Conservation (phyloP, 2,113 vertebrate species). For the Trinectes maculatus region DNA sequence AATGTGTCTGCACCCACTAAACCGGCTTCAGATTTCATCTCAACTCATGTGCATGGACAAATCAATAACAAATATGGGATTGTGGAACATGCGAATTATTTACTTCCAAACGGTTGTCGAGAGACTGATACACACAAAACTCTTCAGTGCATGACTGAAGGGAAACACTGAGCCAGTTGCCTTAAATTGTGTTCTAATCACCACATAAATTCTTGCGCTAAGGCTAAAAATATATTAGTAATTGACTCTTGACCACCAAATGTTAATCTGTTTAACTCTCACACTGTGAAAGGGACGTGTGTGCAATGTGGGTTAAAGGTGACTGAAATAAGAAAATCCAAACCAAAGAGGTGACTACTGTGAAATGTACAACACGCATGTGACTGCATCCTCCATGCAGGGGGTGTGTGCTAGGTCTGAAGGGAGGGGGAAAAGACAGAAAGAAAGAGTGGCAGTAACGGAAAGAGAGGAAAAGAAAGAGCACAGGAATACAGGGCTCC, state of each 20-base stretch:
- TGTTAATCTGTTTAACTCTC: too few relatives aligned
- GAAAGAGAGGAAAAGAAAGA: neutral
- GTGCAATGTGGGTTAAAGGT: constrained; percentile 39
- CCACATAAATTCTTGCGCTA: too few relatives aligned
- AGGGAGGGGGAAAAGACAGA: neutral
- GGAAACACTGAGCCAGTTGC: neutral
- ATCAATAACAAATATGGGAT: neutral
- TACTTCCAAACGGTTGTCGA: neutral
- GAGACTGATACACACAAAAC: neutral
- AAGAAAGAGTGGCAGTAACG: neutral
- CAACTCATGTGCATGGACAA: neutral
- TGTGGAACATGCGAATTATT: too few relatives aligned
- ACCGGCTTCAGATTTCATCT: neutral
- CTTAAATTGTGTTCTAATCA: neutral
- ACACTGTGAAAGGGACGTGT: constrained; percentile 25
- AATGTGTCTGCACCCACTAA: neutral
- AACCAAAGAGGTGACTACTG: constrained; percentile 49
- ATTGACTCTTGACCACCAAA: too few relatives aligned
- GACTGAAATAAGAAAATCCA: constrained; percentile 51
- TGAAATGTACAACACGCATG: constrained; percentile 45
- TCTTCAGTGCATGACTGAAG: neutral
- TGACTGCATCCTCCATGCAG: constrained; percentile 24
- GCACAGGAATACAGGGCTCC: constrained; percentile 71
- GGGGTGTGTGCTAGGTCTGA: neutral
- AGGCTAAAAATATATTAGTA: too few relatives aligned